Percentiles rank a stretch among this genome's conserved stretches.
phyloP scores from a whole-genome alignment of 1,140 invertebrate species.

The Eriocheir sinensis region DNA sequence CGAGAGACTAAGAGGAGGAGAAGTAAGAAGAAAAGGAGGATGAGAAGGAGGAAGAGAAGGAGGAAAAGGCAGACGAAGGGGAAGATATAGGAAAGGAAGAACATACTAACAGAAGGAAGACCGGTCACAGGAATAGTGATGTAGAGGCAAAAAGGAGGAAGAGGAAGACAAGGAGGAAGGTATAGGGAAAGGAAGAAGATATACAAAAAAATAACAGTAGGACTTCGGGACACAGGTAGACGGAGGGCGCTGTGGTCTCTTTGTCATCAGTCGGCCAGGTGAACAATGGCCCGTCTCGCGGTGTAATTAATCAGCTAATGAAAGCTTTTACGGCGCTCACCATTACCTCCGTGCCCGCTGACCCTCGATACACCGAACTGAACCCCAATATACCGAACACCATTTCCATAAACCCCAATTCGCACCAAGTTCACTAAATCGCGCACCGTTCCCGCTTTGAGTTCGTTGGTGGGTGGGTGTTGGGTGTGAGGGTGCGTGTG shows the following conservation, averaged over 20 bases:
- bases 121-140: not conserved
- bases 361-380: not conserved
- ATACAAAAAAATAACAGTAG: not conserved
- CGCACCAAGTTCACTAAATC: too few relatives aligned
- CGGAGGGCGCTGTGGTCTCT: not conserved
- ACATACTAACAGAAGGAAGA: not conserved
- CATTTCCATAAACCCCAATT: not conserved
- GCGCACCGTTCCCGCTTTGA: not conserved
- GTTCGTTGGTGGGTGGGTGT: not conserved
- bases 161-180: not conserved
- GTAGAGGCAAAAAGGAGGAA: not conserved
- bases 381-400: not conserved
- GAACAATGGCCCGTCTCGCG: constrained; percentile 2
- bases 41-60: not conserved
- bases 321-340: constrained; percentile 47
- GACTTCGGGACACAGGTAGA: not conserved
- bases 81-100: not conserved
- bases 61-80: not conserved
- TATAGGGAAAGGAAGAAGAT: not conserved
- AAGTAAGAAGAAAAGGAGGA: not conserved
- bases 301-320: constrained; percentile 68
- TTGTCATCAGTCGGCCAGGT: constrained; percentile 28
- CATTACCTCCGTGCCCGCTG: constrained; percentile 19
- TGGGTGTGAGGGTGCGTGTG: not conserved
- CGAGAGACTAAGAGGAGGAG: not conserved